Conservation (phyloP, 2,113 vertebrate species). For the Microcebus jonahi region DNA sequence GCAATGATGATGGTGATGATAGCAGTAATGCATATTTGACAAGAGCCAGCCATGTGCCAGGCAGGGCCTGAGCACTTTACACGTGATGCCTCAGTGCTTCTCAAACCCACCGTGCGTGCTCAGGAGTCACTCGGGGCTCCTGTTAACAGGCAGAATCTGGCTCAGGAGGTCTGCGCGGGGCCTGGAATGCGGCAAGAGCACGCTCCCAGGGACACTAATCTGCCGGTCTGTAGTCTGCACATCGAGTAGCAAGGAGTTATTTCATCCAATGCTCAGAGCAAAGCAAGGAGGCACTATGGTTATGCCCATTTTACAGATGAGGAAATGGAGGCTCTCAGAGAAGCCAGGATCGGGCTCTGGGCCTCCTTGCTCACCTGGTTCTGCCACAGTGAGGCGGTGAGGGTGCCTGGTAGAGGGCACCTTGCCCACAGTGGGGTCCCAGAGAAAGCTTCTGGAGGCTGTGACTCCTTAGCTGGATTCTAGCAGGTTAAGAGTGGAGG, state of each 20-base stretch:
- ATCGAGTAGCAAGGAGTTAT: neutral
- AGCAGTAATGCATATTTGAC: rapidly evolving
- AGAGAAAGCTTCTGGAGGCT: neutral
- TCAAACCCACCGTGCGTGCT: rapidly evolving
- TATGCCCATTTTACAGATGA: neutral
- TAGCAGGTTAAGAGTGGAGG: neutral
- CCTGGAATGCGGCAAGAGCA: neutral
- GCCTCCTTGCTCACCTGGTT: neutral
- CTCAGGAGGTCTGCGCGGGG: neutral
- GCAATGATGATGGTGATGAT: rapidly evolving
- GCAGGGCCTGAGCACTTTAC: neutral
- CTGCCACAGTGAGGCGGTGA: rapidly evolving
- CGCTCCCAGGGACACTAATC: neutral
- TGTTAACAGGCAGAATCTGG: neutral
- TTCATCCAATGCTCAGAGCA: neutral
- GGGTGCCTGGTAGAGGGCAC: neutral
- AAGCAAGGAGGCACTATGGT: rapidly evolving
- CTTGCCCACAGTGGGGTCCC: neutral
- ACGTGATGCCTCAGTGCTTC: neutral
- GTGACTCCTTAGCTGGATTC: neutral
- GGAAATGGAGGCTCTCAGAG: neutral
- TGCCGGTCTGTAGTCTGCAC: rapidly evolving
- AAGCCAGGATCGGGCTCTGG: rapidly evolving
- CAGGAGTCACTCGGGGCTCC: neutral
- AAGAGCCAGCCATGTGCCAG: neutral